A percentile compares a stretch with the other conserved stretches of the same genome.
These are phyloP conservation scores for Gavialis gangeticus DNA, from an alignment of 2,113 vertebrate genomes.

Conservation along the genomic window DNA sequence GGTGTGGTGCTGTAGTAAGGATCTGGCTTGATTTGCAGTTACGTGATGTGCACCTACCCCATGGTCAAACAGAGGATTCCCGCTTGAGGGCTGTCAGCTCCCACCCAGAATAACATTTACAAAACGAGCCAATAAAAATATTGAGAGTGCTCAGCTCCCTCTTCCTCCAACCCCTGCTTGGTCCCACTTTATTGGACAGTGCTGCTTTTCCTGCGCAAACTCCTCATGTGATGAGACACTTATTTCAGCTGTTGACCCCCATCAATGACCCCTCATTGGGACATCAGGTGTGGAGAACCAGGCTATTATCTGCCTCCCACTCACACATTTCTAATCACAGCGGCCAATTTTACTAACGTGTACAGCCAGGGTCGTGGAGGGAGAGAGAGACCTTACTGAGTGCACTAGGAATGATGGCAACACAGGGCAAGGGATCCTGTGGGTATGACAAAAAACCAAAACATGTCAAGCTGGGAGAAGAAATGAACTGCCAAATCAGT, in stretches of 20 bases:
- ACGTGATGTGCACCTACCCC: background rate
- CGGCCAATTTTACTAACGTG: conserved; percentile 57
- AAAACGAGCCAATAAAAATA: conserved; percentile 24
- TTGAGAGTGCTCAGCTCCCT: background rate
- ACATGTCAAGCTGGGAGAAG: conserved; percentile 29
- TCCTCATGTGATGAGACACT: conserved; percentile 63
- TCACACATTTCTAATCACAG: conserved; percentile 72
- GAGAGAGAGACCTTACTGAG: conserved; percentile 34
- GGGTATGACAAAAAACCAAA: conserved; percentile 18
- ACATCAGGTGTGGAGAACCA: conserved; percentile 72
- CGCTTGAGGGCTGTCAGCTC: background rate
- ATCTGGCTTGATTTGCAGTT: background rate
- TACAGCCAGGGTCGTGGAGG: conserved; percentile 46
- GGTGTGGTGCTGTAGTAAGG: no score
- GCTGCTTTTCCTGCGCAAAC: conserved; percentile 38
- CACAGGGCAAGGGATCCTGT: background rate
- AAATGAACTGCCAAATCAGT: conserved; percentile 6
- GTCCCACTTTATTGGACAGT: conserved; percentile 54
- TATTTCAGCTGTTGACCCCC: conserved; percentile 74
- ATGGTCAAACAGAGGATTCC: background rate
- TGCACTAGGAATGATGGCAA: conserved; percentile 22
- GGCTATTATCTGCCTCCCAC: conserved; percentile 72
- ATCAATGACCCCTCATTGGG: conserved; percentile 69
- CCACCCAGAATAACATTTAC: background rate
- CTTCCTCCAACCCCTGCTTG: background rate